These are phyloP conservation scores for Polyommatus iphigenia DNA, from an alignment of 2,888 invertebrate genomes.

Conservation along the genomic window DNA sequence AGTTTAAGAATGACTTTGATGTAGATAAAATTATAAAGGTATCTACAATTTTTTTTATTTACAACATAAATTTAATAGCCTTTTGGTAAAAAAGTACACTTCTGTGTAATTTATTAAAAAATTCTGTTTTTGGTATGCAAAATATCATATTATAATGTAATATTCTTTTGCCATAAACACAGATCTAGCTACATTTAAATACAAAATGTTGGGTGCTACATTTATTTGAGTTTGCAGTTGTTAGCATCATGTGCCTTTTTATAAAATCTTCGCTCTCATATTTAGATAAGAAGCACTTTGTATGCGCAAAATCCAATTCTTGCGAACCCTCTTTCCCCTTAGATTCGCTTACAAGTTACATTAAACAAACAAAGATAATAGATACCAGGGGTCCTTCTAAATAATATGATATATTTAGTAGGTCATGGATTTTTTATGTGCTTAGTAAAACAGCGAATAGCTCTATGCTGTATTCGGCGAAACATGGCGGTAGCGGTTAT, in stretches of 20 bases:
- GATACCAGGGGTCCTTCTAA: slow-evolving; percentile 3
- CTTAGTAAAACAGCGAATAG: slow-evolving; percentile 4
- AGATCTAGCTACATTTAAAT: background rate
- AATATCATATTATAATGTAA: no score
- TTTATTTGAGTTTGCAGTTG: background rate
- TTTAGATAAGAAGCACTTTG: background rate
- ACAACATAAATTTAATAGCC: no score
- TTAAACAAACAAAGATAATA: slow-evolving; percentile 14
- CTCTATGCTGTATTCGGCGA: no score
- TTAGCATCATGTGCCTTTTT: background rate
- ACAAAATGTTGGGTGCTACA: background rate
- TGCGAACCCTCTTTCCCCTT: background rate
- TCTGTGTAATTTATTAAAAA: no score
- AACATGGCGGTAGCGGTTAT: no score
- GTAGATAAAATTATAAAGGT: no score
- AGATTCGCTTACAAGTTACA: background rate
- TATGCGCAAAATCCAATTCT: slow-evolving; percentile 7
- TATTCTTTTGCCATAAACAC: no score
- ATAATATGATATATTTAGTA: slow-evolving; percentile 14
- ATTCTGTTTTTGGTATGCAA: no score
- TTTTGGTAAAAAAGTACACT: no score
- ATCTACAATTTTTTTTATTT: no score
- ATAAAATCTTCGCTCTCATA: slow-evolving; percentile 6
- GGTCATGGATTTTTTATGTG: background rate
- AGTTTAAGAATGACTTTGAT: no score